A percentile compares a stretch with the other conserved stretches of the same genome.
Conservation (phyloP, 35 echinoderm and acorn worm genomes). For the Apostichopus californicus region DNA sequence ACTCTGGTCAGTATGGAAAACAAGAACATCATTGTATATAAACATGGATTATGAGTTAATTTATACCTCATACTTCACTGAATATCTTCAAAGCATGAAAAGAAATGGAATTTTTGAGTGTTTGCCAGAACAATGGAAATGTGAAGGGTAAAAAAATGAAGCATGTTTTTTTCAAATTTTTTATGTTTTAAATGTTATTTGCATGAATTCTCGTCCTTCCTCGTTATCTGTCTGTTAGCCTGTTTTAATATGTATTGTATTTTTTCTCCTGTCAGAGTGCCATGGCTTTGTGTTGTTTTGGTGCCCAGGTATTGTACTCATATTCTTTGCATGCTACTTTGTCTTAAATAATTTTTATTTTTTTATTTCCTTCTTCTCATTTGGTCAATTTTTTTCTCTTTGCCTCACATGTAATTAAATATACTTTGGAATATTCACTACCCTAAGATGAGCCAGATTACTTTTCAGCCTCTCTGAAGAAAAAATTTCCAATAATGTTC, state of each 20-base stretch:
- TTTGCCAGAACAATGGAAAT: not conserved
- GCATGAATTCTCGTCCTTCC: not conserved
- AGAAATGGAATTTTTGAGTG: too few species aligned
- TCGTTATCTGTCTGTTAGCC: not conserved
- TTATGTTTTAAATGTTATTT: not conserved
- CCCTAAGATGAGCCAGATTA: too few species aligned
- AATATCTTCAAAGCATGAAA: too few species aligned
- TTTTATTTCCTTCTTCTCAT: not conserved
- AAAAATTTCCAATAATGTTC: too few species aligned
- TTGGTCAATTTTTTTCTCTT: not conserved
- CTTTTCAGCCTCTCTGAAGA: too few species aligned
- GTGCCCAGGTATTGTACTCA: constrained; percentile 30
- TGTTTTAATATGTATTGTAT: not conserved
- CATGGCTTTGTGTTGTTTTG: constrained; percentile 36
- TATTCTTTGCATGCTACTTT: not conserved
- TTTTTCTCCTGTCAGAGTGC: constrained; percentile 25
- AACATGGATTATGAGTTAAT: too few species aligned
- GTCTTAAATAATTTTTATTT: not conserved
- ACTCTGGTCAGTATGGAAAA: too few species aligned
- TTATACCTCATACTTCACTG: too few species aligned
- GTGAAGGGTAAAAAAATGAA: not conserved
- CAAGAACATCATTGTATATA: too few species aligned
- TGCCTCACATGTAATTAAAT: not conserved
- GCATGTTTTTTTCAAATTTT: not conserved
- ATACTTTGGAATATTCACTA: not conserved